Evolutionary conservation across 2,797 vertebrate species (phyloP), one percentile per base, ranked within the genome.

Genomic region (Rhinophrynus dorsalis): DNA sequence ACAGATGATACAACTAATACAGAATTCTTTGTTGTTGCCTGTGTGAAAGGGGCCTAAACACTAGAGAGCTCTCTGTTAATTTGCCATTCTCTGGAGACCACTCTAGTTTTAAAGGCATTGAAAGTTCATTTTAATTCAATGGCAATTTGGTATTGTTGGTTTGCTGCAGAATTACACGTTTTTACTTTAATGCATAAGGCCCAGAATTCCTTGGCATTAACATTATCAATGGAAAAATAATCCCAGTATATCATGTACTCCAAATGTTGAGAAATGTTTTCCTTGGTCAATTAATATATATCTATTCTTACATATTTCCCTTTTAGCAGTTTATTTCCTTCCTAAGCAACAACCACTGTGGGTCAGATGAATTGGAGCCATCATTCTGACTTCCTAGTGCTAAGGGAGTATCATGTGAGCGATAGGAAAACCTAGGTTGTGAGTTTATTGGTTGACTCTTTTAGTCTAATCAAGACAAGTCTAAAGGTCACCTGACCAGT

Each of bases 291-390:
- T 11, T 62, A 33, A 55, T 55, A 33, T 65, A 9, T 66, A 52
- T 85, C 80, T 84, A 79, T 78, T 83, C 78, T 85, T 84, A 81
- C 37, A 42, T 86, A 87, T 91, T 88, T 90, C 84, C 80, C 83
- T 87, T 77, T 74, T 83, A 89, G 84, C 74, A 79, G 73, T 68
- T 81, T 24, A 2, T 80, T 92, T 94, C 92, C 91, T 95, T 95
- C 91, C 91, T 85, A 71, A 80, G 50, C 18, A 76, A n/a, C n/a
- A n/a, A 79, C 80, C 76, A 80, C 61, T 63, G 73, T 57, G 81
- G 87, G 85, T 91, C 87, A 79, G 69, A 67, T 68, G 80, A 84
- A 81, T 79, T 72, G 27, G 51, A 72, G 35, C 57, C 47, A 47
- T 65, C 18, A 44, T 72, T 65, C 37, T 33, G 54, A 50, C 57